Evolutionary conservation across 2,888 invertebrate species (phyloP), one percentile per base, ranked within the genome.

Genomic region (Nematopogon swammerdamellus): DNA sequence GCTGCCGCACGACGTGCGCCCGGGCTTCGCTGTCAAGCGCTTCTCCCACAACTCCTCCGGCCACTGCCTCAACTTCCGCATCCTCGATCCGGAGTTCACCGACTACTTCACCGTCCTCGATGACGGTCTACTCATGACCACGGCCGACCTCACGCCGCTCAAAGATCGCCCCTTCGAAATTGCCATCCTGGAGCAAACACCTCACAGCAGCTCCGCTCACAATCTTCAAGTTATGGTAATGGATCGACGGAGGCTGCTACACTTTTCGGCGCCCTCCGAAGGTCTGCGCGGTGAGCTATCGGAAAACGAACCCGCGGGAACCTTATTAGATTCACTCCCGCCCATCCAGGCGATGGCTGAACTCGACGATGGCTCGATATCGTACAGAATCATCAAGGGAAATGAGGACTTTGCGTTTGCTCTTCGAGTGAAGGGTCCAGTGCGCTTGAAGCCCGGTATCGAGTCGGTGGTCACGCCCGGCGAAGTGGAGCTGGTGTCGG

Each of bases 101-200:
- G 86, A 91, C 57, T 94, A 88, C 71, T 95, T 95, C 70, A 90
- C 95, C 10, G 87, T 95, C 56, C 83, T 95, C 51, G 87, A 89
- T 57, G 90, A 93, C 68, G 95, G 95, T 48, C 85, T 93, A 50
- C 87, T 95, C 51, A 95, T 95, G 93, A 94, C 94, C 45, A 94
- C 92, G 19, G 87, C 91, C 42, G 92, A 93, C 63, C 82, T 95
- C 44, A 85, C 87, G 49, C 91, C 92, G 14, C 74, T 95, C 53
- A 85, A 92, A 52, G 88, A 93, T 66, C 85, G 86, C 56, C 91
- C 91, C 0, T 87, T 94, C 19, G 88, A 91, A 64, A 82, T 94
- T 51, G 85, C 92, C 49, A 87, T 94, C 18, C 75, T 92, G 50
- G 92, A 93, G 64, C 90, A 92, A 65, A 85, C 88, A 46, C 87